Conservation (phyloP, 2,113 vertebrate species). For the Triplophysa rosa region DNA sequence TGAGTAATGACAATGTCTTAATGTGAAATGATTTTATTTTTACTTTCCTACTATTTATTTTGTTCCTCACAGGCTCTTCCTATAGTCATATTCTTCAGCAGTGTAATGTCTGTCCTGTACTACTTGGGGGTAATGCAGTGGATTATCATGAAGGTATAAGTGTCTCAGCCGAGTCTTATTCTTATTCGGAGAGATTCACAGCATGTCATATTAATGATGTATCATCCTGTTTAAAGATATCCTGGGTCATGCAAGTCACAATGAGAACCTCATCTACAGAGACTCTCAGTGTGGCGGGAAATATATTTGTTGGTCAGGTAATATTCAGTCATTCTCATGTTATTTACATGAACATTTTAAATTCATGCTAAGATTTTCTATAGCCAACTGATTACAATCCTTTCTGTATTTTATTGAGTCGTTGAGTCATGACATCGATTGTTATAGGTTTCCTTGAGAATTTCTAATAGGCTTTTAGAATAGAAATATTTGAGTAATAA, state of each 20-base stretch:
- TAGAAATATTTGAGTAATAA: no score
- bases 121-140: slow-evolving; percentile 90
- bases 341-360: no score
- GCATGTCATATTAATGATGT: slow-evolving; percentile 40
- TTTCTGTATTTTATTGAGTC: no score
- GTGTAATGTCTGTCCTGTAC: slow-evolving; percentile 91
- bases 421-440: no score
- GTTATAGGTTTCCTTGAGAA: no score
- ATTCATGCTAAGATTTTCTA: no score
- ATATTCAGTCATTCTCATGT: slow-evolving; percentile 17
- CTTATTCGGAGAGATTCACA: background rate
- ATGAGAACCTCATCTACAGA: slow-evolving; percentile 89
- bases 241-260: slow-evolving; percentile 91
- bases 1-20: slow-evolving; percentile 61
- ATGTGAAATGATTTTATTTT: background rate
- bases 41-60: background rate
- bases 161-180: background rate
- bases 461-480: no score
- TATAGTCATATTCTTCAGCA: slow-evolving; percentile 93
- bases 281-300: slow-evolving; percentile 92
- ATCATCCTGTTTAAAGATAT: slow-evolving; percentile 76
- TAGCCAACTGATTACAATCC: no score
- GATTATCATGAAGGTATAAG: slow-evolving; percentile 87
- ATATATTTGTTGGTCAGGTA: slow-evolving; percentile 97
- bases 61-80: slow-evolving; percentile 79